phyloP scores from a whole-genome alignment of 2,797 vertebrate genomes.

The Sylvia borin region DNA sequence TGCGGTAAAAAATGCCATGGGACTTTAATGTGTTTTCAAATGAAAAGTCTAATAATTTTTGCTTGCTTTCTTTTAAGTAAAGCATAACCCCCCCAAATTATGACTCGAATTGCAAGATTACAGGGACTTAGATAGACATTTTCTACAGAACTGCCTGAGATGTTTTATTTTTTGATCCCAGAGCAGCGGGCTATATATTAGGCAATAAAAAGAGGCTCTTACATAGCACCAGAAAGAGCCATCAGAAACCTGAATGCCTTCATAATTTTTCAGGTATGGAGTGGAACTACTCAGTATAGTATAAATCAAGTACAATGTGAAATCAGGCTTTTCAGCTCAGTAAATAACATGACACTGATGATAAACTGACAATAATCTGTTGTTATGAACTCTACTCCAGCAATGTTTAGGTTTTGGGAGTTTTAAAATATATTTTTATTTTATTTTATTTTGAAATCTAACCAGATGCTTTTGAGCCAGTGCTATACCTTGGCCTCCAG shows the following conservation, averaged over 20 bases:
- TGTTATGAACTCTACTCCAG: neutral
- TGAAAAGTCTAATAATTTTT: neutral
- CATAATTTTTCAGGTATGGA: neutral
- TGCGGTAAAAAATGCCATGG: neutral
- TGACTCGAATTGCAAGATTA: neutral
- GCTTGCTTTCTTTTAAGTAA: neutral
- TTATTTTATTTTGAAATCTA: neutral
- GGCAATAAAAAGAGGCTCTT: neutral
- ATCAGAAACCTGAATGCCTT: neutral
- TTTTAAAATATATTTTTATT: neutral
- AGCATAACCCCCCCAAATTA: neutral
- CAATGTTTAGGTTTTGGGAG: neutral
- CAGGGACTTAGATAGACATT: neutral
- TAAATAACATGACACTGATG: neutral
- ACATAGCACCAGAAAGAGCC: neutral
- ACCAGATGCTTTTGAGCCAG: neutral
- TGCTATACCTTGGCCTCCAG: neutral
- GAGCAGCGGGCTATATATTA: fast-evolving
- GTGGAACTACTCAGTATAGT: neutral
- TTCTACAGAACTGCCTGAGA: neutral
- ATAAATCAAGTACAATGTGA: neutral
- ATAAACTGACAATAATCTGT: neutral
- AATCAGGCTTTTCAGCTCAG: neutral
- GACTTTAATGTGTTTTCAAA: neutral
- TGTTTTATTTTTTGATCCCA: neutral